phyloP scores from a whole-genome alignment of 37 sponge, comb jelly and placozoan species.

The Crambe crambe region DNA sequence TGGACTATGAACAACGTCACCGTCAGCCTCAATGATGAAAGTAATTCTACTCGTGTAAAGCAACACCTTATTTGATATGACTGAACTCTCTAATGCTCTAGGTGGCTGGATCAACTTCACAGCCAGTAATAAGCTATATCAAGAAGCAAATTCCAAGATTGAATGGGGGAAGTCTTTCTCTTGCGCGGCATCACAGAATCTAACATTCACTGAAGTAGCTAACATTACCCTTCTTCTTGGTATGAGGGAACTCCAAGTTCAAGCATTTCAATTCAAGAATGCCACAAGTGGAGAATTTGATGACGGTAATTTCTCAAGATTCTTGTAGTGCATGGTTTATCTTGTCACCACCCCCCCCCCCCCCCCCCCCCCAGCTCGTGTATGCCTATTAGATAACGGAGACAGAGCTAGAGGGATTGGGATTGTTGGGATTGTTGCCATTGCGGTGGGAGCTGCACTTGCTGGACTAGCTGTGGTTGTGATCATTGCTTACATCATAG shows the following conservation, averaged over 20 bases:
- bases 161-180: not conserved
- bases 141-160: not conserved
- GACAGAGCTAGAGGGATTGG: slow-evolving; percentile 13
- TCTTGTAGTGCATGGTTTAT: not conserved
- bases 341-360: not conserved
- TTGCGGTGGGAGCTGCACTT: slow-evolving; percentile 90
- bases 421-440: slow-evolving; percentile 89
- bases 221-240: not conserved
- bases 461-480: slow-evolving; percentile 89
- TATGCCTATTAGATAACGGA: not conserved
- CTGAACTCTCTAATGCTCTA: too few relatives aligned
- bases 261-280: slow-evolving; percentile 57
- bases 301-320: slow-evolving; percentile 1
- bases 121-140: too few relatives aligned
- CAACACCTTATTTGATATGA: too few relatives aligned
- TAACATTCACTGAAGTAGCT: not conserved
- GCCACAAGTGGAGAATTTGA: slow-evolving; percentile 15
- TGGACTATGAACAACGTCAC: too few relatives aligned
- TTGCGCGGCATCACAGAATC: not conserved
- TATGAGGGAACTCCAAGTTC: slow-evolving; percentile 27
- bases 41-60: too few relatives aligned
- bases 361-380: slow-evolving; percentile 5
- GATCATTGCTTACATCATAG: slow-evolving; percentile 89
- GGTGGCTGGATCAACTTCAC: too few relatives aligned
- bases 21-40: too few relatives aligned